Base-by-base conservation (phyloP, 2,888 invertebrate species). In the Clusia tigrina region DNA sequence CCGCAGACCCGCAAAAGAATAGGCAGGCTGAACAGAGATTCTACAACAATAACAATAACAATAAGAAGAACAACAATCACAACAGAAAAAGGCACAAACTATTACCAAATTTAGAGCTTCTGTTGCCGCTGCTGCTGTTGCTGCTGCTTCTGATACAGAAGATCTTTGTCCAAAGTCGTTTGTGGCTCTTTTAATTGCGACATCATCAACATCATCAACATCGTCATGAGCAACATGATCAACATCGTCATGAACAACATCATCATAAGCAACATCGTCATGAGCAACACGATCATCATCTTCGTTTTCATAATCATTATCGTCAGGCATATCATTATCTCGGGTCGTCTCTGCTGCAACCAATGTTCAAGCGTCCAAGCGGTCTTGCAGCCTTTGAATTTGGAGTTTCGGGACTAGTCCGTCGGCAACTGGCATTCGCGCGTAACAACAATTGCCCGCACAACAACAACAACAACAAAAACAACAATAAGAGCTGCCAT, bases 81-180 rank as follows among this genome's bases (percentile, higher is more conserved):
- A 62, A 54, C 17, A 64, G 51, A 59, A 67, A n/a, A 46, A 62
- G 64, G 65, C 68, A 68, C 72, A 73, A 74, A 74, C 76, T 74
- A 76, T 76, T 74, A 73, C 73, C 73, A 63, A 74, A 69, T 69
- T 76, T 76, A 56, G 73, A 74, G 74, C 74, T 74, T 74, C 74
- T 74, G 74, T 74, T 74, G 74, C 62, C 72, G 76, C 71, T 74
- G 12, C 42, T 32, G 32, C 32, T 32, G 12, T 12, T 32, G 5
- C 6, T 5, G 32, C 42, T n/a, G n/a, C 3, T 42, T 42, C 20
- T 20, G n/a, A 15, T 5, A 42, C 9, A 17, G 48, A 48, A 48
- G 48, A 48, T 48, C 48, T 48, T 48, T 18, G 18, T 20, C 22
- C 15, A 42, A 42, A 42, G 10, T 3, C n/a, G 42, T 42, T 48